A percentile compares a stretch with the other conserved stretches of the same genome.
These are phyloP conservation scores for Herpailurus yagouaroundi DNA, from an alignment of 2,113 vertebrate species.

Conservation along the genomic window DNA sequence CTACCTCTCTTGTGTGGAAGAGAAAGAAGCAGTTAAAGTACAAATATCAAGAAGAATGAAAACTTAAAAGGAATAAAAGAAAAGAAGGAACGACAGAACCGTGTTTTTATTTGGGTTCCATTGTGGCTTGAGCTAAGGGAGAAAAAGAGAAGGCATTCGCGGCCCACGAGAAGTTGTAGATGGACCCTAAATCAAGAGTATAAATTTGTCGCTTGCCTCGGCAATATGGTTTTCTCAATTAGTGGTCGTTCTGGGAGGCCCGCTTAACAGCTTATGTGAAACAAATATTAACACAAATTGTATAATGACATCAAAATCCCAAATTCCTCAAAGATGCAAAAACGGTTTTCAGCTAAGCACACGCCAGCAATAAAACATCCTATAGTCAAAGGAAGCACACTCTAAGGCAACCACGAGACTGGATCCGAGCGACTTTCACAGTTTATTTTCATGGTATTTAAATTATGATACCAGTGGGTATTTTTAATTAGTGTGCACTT, in stretches of 20 bases:
- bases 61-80: not conserved
- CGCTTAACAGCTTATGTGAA: conserved; percentile 84
- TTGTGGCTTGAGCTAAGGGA: not conserved
- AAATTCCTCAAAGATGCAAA: conserved; percentile 86
- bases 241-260: conserved; percentile 83
- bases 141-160: not conserved
- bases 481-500: conserved; percentile 91
- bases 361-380: conserved; percentile 81
- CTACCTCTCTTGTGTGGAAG: conserved; percentile 57
- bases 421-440: conserved; percentile 86
- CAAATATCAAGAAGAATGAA: not conserved
- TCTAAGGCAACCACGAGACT: conserved; percentile 84
- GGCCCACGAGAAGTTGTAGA: conserved; percentile 65
- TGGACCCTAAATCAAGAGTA: conserved; percentile 75
- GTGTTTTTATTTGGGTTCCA: not conserved
- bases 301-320: conserved; percentile 84
- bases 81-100: not conserved
- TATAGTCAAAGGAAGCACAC: conserved; percentile 83
- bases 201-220: conserved; percentile 76
- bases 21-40: conserved; percentile 68
- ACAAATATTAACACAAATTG: conserved; percentile 89
- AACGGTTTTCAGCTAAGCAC: conserved; percentile 81
- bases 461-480: conserved; percentile 90
- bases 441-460: conserved; percentile 91
- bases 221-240: conserved; percentile 81